These are phyloP conservation scores for Eutrigla gurnardus DNA, from an alignment of 2,797 vertebrate genomes.

Conservation along the genomic window DNA sequence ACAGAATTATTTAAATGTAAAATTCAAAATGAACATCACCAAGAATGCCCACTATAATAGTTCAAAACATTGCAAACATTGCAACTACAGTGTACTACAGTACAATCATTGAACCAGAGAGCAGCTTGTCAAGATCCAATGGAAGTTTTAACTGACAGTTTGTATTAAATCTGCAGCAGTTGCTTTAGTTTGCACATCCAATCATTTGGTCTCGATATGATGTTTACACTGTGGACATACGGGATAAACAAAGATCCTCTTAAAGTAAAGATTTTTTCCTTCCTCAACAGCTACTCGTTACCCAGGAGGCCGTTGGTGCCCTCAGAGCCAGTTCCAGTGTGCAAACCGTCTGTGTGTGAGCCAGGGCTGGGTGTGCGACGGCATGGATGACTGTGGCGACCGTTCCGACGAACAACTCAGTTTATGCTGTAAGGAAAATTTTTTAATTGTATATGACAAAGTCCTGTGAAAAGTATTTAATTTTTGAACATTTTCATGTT, in stretches of 20 bases:
- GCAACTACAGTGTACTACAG: neutral
- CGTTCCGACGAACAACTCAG: conserved; percentile 75
- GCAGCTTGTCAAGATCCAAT: neutral
- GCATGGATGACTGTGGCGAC: conserved; percentile 79
- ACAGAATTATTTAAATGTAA: neutral
- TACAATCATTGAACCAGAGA: neutral
- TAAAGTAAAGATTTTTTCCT: neutral
- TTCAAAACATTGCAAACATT: neutral
- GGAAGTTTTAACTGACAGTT: conserved; percentile 1
- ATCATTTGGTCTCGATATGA: neutral
- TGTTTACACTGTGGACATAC: neutral
- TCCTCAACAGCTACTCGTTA: conserved; percentile 75
- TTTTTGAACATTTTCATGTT: neutral
- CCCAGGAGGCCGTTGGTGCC: conserved; percentile 83
- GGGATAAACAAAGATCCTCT: neutral
- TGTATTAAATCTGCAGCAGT: neutral
- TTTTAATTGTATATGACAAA: neutral
- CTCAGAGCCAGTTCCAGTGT: conserved; percentile 73
- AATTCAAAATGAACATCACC: neutral
- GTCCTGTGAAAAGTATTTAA: neutral
- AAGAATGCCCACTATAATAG: neutral
- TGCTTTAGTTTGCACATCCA: conserved; percentile 6
- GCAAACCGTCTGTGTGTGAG: conserved; percentile 77
- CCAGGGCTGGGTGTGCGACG: conserved; percentile 79
- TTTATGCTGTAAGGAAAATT: conserved; percentile 74